Conservation (phyloP, 1,140 invertebrate species). For the Drosophila triauraria region DNA sequence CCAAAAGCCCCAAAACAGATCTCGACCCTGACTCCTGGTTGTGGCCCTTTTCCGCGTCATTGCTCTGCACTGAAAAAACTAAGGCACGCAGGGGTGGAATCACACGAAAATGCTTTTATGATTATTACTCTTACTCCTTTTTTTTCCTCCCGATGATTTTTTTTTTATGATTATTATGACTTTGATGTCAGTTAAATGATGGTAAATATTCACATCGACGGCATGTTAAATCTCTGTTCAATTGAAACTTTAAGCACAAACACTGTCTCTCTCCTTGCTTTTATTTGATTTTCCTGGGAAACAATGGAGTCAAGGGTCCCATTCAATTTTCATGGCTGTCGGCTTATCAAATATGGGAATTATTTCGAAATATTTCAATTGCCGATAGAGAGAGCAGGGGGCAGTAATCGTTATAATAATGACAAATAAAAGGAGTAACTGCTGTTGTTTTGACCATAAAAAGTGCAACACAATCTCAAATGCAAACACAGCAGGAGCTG, state of each 20-base stretch:
- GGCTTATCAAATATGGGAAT: slow-evolving; percentile 30
- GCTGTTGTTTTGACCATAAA: slow-evolving; percentile 5
- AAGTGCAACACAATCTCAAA: slow-evolving; percentile 35
- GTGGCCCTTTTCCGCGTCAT: slow-evolving; percentile 74
- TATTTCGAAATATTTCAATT: slow-evolving; percentile 42
- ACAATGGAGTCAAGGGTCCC: slow-evolving; percentile 13
- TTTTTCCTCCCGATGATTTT: slow-evolving; percentile 17
- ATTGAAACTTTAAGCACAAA: slow-evolving; percentile 24
- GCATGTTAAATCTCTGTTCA: slow-evolving; percentile 34
- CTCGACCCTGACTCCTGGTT: slow-evolving; percentile 37
- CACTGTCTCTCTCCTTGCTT: background rate
- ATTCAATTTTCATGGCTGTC: slow-evolving; percentile 39
- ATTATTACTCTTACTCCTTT: slow-evolving; percentile 42
- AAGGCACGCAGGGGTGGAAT: slow-evolving; percentile 2
- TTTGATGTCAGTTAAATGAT: slow-evolving; percentile 56
- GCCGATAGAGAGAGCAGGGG: background rate
- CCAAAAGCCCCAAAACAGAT: slow-evolving; percentile 6
- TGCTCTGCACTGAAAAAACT: slow-evolving; percentile 31
- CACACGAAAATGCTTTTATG: slow-evolving; percentile 48
- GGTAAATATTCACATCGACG: slow-evolving; percentile 48
- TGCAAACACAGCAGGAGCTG: slow-evolving; percentile 1
- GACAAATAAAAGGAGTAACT: slow-evolving; percentile 32
- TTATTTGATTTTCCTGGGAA: slow-evolving; percentile 7
- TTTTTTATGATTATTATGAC: slow-evolving; percentile 53
- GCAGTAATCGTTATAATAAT: slow-evolving; percentile 47